Evolutionary conservation across 2,113 vertebrate species (phyloP).

Genomic region (Taxidea taxus): DNA sequence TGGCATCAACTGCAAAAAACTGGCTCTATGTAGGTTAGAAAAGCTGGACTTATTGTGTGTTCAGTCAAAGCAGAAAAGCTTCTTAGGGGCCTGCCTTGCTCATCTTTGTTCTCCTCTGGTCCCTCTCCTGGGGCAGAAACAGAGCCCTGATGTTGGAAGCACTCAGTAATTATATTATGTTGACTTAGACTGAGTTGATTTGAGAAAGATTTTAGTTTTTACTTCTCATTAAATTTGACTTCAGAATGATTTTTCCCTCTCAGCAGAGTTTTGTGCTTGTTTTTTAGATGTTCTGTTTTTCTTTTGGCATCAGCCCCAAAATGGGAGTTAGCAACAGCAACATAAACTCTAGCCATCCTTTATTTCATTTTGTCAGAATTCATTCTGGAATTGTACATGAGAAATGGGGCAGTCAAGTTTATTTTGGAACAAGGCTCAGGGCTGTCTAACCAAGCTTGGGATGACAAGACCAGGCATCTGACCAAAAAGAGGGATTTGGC

Average conservation of each 20-base stretch:
- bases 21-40: neutral
- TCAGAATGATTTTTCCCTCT: slow-evolving; percentile 18
- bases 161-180: neutral
- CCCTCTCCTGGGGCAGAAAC: neutral
- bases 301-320: neutral
- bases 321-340: slow-evolving; percentile 14
- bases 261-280: neutral
- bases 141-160: neutral
- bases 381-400: slow-evolving; percentile 51
- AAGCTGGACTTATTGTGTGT: neutral
- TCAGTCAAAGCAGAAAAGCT: neutral
- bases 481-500: slow-evolving; percentile 51
- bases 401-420: slow-evolving; percentile 57
- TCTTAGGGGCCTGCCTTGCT: neutral
- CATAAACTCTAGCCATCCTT: slow-evolving; percentile 44
- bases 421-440: slow-evolving; percentile 68
- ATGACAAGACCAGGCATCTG: slow-evolving; percentile 38
- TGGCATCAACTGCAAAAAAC: neutral
- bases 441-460: slow-evolving; percentile 56
- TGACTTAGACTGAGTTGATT: slow-evolving; percentile 4
- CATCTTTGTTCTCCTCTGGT: neutral
- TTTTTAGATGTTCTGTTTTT: slow-evolving; percentile 46
- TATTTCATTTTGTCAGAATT: slow-evolving; percentile 66
- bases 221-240: slow-evolving; percentile 39
- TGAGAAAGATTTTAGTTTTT: slow-evolving; percentile 19